Evolutionary conservation across 64 coral and sea anemone genomes (phyloP), one percentile per base, ranked within the genome.

Genomic region (Acropora tenuis): DNA sequence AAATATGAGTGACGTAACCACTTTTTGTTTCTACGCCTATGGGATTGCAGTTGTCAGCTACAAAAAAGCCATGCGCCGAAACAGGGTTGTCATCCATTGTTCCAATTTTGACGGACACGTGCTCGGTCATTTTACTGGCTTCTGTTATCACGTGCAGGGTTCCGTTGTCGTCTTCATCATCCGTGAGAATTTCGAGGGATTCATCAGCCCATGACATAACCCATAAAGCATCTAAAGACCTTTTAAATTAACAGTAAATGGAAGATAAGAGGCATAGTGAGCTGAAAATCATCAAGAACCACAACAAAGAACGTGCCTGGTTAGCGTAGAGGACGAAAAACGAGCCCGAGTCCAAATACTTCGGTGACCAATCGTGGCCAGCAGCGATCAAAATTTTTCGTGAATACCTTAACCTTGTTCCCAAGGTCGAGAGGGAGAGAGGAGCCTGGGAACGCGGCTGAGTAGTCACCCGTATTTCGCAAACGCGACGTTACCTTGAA

Each of bases 91-190:
- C 55, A 20, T 84, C 55, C 5, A 48, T 89, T 8, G 78, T 77
- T 78, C 19, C 73, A 9, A 73, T 48, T 87, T 72, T 61, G 71
- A 43, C 61, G 84, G 65, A 82, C n/a, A 13, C 50, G 57, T 90
- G 92, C 2, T 44, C 19, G 47, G 48, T 83, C 73, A 78, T 80
- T 82, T 94, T 75, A 41, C 79, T 90, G 41, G 92, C 92, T 30
- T 84, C 73, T 17, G 53, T 61, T 76, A 94, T 75, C 45, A 90
- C 92, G 2, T 48, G 66, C 18, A 94, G 41, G 19, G 92, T 94
- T 20, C 92, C 92, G 17, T 90, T 94, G 80, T 94, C 92, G 80
- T 80, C 87, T 43, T 94, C 87, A 73, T 82, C 92, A 12, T 94
- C 87, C 2, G 92, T 94, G 46, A 91, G 76, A 40, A 90, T 58